These are phyloP conservation scores for Parasteatoda tepidariorum DNA, from an alignment of 1,140 invertebrate species.

Conservation along the genomic window DNA sequence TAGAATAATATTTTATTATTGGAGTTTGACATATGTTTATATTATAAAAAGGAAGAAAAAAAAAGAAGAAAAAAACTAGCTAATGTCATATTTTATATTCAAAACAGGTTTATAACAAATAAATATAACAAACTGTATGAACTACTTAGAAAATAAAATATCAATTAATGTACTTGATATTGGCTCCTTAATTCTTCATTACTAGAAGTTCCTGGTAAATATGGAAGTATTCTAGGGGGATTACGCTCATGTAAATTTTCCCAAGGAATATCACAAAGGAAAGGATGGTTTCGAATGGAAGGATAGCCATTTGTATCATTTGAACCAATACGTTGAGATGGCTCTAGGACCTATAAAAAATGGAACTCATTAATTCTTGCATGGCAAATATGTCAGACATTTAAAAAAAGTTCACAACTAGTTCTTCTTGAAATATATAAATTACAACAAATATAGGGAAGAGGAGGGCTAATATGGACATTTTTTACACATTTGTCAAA, in stretches of 20 bases:
- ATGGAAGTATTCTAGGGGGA: slow-evolving; percentile 87
- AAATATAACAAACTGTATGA: background rate
- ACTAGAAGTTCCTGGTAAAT: slow-evolving; percentile 81
- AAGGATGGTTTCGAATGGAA: slow-evolving; percentile 85
- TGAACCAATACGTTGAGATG: slow-evolving; percentile 85
- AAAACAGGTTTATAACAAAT: background rate
- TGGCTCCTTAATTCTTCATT: slow-evolving; percentile 76
- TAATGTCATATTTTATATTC: too few relatives aligned
- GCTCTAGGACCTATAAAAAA: slow-evolving; percentile 75
- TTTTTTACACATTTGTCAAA: too few relatives aligned
- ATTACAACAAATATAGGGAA: too few relatives aligned
- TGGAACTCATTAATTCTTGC: too few relatives aligned
- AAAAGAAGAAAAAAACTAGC: too few relatives aligned
- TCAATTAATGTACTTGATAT: slow-evolving; percentile 64
- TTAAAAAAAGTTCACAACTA: too few relatives aligned
- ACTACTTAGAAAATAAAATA: background rate
- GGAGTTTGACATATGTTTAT: too few relatives aligned
- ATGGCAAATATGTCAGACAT: too few relatives aligned
- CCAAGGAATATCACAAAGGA: slow-evolving; percentile 88
- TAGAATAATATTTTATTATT: too few relatives aligned
- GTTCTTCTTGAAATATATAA: too few relatives aligned
- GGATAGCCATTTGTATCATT: slow-evolving; percentile 80
- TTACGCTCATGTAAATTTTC: slow-evolving; percentile 80
- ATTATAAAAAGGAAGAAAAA: too few relatives aligned
- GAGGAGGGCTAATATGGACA: too few relatives aligned